Percentiles rank a stretch among this genome's conserved stretches.
Evolutionary conservation across 2,888 invertebrate species (phyloP).

Genomic region (Drosophila meridionalis): DNA sequence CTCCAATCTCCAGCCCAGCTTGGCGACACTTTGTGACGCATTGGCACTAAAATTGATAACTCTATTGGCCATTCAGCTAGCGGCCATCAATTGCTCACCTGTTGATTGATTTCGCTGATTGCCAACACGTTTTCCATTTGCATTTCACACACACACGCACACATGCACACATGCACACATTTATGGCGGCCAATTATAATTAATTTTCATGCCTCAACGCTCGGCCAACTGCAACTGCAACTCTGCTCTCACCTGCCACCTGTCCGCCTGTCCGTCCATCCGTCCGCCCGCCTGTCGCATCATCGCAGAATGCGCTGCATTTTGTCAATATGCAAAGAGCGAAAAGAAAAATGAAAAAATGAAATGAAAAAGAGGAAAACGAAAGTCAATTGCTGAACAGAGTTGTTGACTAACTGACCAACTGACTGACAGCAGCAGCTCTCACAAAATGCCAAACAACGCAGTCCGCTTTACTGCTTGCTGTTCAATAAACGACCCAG

Average conservation of each 20-base stretch:
- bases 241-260: conserved; percentile 52
- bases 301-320: conserved; percentile 69
- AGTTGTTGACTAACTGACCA: conserved; percentile 55
- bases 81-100: conserved; percentile 71
- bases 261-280: not conserved
- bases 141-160: conserved; percentile 54
- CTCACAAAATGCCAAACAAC: conserved; percentile 46
- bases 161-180: conserved; percentile 23
- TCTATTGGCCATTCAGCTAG: conserved; percentile 70
- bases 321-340: conserved; percentile 63
- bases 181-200: conserved; percentile 73
- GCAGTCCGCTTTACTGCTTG: conserved; percentile 26
- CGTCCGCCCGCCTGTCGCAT: conserved; percentile 27
- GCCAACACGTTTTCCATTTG: conserved; percentile 75
- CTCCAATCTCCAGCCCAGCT: conserved; percentile 7
- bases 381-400: conserved; percentile 49
- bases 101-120: conserved; percentile 76
- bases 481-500: conserved; percentile 46
- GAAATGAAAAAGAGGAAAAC: conserved; percentile 43
- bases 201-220: conserved; percentile 60
- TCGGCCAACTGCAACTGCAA: conserved; percentile 10
- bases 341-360: conserved; percentile 14
- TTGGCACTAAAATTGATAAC: conserved; percentile 78
- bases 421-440: conserved; percentile 50
- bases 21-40: conserved; percentile 69